Conservation (phyloP, 2,888 invertebrate genomes). For the Glyphotaelius pellucidus region DNA sequence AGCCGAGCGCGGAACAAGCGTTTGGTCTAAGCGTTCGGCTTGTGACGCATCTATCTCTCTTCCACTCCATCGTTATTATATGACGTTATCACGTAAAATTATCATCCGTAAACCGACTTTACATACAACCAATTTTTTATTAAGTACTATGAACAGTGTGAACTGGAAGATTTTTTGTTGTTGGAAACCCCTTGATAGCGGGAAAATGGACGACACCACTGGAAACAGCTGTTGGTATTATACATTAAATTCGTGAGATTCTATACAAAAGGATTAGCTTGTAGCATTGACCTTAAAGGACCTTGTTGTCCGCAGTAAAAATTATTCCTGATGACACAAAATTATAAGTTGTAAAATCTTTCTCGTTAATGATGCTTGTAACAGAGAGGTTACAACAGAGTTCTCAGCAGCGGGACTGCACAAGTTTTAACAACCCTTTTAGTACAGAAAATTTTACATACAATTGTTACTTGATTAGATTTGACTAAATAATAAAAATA, state of each 20-base stretch:
- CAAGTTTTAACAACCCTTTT: background rate
- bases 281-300: background rate
- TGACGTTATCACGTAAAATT: too few species aligned
- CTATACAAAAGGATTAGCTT: background rate
- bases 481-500: conserved; percentile 4
- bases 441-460: background rate
- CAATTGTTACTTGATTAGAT: background rate
- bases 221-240: background rate
- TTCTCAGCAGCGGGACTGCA: background rate
- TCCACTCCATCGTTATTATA: too few species aligned
- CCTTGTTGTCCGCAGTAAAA: background rate
- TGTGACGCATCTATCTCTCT: too few species aligned
- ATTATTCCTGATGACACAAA: background rate
- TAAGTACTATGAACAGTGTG: background rate
- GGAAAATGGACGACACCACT: background rate
- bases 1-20: too few species aligned
- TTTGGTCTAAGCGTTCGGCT: too few species aligned
- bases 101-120: too few species aligned
- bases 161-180: background rate
- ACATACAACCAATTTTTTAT: too few species aligned
- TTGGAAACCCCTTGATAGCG: background rate
- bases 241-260: background rate
- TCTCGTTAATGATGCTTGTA: background rate
- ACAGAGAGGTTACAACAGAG: background rate
- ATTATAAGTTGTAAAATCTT: background rate